These are phyloP conservation scores for Holotrichia oblita DNA, from an alignment of 1,140 invertebrate species.

Conservation along the genomic window DNA sequence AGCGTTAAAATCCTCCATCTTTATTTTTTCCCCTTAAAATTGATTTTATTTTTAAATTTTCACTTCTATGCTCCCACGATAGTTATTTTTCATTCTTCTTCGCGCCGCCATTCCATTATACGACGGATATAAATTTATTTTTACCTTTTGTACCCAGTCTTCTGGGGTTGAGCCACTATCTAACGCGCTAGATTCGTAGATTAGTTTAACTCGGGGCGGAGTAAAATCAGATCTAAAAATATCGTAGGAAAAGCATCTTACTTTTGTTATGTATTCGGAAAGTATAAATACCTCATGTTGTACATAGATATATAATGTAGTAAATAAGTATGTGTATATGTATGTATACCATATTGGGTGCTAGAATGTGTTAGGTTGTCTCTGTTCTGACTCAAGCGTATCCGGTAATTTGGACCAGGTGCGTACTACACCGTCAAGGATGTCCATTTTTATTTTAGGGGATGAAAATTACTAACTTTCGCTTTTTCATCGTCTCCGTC, in stretches of 20 bases:
- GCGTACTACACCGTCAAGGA: not conserved
- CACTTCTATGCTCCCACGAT: not conserved
- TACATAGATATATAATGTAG: not conserved
- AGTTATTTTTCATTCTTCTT: conserved; percentile 20
- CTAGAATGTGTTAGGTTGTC: conserved; percentile 16
- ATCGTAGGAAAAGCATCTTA: not conserved
- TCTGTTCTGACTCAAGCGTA: not conserved
- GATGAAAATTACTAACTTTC: conserved; percentile 15
- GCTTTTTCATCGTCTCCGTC: not conserved
- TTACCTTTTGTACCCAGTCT: not conserved
- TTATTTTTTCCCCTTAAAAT: conserved; percentile 1
- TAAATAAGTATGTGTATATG: not conserved
- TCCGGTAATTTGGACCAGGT: conserved; percentile 28
- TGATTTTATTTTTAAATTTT: conserved; percentile 27
- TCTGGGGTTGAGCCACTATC: conserved; percentile 17
- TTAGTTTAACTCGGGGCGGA: conserved; percentile 18
- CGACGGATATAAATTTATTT: not conserved
- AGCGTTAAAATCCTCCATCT: not conserved
- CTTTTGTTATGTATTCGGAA: not conserved
- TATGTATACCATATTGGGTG: conserved; percentile 1
- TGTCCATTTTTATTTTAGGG: conserved; percentile 13
- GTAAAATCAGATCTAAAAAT: not conserved
- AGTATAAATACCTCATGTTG: not conserved
- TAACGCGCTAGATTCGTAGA: conserved; percentile 23
- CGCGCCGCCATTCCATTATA: conserved; percentile 20